These are phyloP conservation scores for Drosophila longiperda DNA, from an alignment of 2,888 invertebrate species.

Conservation along the genomic window DNA sequence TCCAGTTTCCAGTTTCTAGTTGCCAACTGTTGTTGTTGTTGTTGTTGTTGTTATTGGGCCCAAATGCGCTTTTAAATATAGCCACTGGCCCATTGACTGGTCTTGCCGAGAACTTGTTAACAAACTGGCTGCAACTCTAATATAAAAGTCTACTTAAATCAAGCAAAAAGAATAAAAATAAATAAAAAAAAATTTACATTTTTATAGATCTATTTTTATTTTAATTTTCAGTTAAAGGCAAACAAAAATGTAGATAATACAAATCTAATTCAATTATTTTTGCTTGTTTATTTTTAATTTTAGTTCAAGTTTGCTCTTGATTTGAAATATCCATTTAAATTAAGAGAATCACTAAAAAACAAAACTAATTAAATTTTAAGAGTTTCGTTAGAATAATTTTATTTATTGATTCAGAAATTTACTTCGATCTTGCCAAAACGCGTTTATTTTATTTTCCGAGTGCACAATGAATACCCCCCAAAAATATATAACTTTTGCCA, in stretches of 20 bases:
- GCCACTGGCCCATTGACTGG: slow-evolving; percentile 41
- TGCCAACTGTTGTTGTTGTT: slow-evolving; percentile 7
- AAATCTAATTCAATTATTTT: too few species aligned
- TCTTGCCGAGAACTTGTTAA: slow-evolving; percentile 34
- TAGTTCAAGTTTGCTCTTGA: too few species aligned
- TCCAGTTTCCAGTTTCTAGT: neutral
- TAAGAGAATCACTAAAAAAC: neutral
- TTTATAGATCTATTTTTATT: neutral
- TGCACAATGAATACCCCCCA: neutral
- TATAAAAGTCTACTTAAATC: slow-evolving; percentile 34
- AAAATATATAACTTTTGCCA: slow-evolving; percentile 2
- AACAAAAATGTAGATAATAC: too few species aligned
- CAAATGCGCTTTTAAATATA: slow-evolving; percentile 62
- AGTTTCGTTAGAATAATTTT: too few species aligned
- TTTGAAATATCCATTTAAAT: too few species aligned
- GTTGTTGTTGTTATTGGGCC: slow-evolving; percentile 21
- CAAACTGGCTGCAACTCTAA: slow-evolving; percentile 21
- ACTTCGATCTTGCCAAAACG: neutral
- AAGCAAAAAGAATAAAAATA: neutral
- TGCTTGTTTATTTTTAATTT: too few species aligned
- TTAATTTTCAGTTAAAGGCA: too few species aligned
- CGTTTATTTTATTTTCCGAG: neutral
- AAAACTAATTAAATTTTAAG: neutral
- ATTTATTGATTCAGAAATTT: too few species aligned
- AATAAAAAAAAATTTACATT: neutral